These are phyloP conservation scores for Callipepla californica DNA, from an alignment of 2,113 vertebrate genomes.

Conservation along the genomic window DNA sequence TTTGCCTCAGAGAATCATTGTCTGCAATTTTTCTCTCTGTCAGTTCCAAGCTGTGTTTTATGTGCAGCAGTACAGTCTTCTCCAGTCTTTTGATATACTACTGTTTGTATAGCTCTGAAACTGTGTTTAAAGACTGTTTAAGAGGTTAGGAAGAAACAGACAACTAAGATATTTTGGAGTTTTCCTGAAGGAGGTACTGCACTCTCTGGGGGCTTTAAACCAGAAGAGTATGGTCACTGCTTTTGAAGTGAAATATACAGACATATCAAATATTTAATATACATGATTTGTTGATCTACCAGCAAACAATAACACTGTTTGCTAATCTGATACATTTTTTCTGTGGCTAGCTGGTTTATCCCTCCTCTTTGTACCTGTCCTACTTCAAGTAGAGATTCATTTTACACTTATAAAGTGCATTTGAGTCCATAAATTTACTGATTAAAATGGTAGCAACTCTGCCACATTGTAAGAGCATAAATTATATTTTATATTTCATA, in stretches of 20 bases:
- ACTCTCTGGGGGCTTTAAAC: not conserved
- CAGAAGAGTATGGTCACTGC: not conserved
- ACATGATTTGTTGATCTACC: not conserved
- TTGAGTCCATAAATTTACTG: not conserved
- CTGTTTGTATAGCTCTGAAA: conserved; percentile 33
- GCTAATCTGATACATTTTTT: not conserved
- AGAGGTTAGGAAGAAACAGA: conserved; percentile 12
- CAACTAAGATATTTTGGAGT: not conserved
- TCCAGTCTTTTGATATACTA: conserved; percentile 24
- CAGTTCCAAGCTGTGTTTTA: conserved; percentile 52
- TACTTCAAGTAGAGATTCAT: not conserved
- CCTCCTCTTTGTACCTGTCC: not conserved
- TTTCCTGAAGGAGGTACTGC: not conserved
- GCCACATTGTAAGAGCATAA: not conserved
- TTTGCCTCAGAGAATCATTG: conserved; percentile 54
- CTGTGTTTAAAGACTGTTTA: conserved; percentile 12
- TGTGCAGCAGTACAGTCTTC: not conserved
- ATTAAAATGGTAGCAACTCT: not conserved
- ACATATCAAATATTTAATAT: not conserved
- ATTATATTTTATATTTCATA: not conserved
- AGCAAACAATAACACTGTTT: fast-evolving
- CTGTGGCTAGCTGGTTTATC: not conserved
- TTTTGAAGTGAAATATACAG: not conserved
- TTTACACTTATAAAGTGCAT: not conserved
- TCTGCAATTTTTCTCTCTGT: conserved; percentile 61